phyloP scores from a whole-genome alignment of 2,797 vertebrate genomes.

The Falco rusticolus region DNA sequence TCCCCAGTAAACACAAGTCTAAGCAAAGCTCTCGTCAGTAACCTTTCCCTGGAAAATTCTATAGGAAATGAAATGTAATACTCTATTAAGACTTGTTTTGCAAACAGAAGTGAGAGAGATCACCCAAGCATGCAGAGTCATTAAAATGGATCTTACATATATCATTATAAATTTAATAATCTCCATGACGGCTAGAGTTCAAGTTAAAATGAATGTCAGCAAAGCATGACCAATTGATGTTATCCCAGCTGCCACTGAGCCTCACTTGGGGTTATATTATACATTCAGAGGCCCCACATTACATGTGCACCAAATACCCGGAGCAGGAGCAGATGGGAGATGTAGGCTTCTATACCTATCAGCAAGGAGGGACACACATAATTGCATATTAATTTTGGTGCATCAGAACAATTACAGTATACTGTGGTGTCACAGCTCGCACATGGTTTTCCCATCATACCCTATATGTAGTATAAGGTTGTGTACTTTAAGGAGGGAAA shows the following conservation, averaged over 20 bases:
- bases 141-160: constrained; percentile 83
- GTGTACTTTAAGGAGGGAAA: not conserved
- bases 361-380: constrained; percentile 64
- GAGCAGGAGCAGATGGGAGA: constrained; percentile 83
- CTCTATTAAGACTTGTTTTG: constrained; percentile 79
- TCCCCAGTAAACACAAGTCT: not conserved
- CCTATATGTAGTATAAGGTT: not conserved
- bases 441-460: constrained; percentile 53
- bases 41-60: constrained; percentile 63
- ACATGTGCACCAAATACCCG: constrained; percentile 71
- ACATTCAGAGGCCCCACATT: constrained; percentile 71
- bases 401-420: constrained; percentile 73
- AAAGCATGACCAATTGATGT: constrained; percentile 86
- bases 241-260: constrained; percentile 81
- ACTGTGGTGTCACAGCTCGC: constrained; percentile 52
- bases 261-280: constrained; percentile 79
- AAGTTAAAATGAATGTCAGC: constrained; percentile 84
- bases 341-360: constrained; percentile 72
- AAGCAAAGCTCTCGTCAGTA: constrained; percentile 38
- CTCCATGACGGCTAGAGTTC: constrained; percentile 82
- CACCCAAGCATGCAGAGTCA: constrained; percentile 73
- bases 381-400: constrained; percentile 78
- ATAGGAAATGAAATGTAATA: constrained; percentile 75
- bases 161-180: constrained; percentile 87
- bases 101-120: constrained; percentile 70